Evolutionary conservation across 2,888 invertebrate genomes (phyloP), one percentile per base, ranked within the genome.

Genomic region (Pollenia griseotomentosa): DNA sequence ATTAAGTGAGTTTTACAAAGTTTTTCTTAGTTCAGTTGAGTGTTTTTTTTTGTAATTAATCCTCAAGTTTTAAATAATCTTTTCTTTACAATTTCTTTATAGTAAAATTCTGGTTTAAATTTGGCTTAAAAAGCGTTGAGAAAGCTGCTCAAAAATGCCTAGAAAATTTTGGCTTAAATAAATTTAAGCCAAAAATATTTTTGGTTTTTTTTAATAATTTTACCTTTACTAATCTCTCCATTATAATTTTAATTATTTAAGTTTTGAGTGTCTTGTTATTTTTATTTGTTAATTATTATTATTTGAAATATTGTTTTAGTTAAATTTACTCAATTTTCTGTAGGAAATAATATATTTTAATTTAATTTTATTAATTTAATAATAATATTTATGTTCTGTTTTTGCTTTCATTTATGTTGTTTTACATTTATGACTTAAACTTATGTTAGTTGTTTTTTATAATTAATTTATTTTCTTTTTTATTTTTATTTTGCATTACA

Each of bases 361-460:
- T 65, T 75, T 55, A 40, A 14, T 46, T 70, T 77, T 57, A 44
- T 83, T 63, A 77, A 57, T 73, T 63, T 73, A 68, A 51, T 74
- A 57, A 57, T 70, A 55, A 59, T 6, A 61, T 33, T 70, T 74
- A 59, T 55, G 19, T 71, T 53, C 33, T 59, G 12, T 42, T 55
- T 57, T 87, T 33, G 33, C 33, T 6, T 33, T 74, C 86, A 51
- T 83, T 85, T 85, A 70, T 83, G 59, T 86, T 84, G 61, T 77
- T 83, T 83, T 78, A 83, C 79, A 82, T 84, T 88, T 82, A 80
- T 42, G 83, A 59, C 88, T 88, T 89, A 88, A 74, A 82, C 59
- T 78, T 87, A 88, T 75, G 51, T 79, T 88, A 59, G 70, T 86
- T 88, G 63, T 88, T 89, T 89, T 89, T 88, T 90, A 90, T 89